Evolutionary conservation across 2,797 vertebrate genomes (phyloP).

Genomic region (Syngnathus rostellatus): DNA sequence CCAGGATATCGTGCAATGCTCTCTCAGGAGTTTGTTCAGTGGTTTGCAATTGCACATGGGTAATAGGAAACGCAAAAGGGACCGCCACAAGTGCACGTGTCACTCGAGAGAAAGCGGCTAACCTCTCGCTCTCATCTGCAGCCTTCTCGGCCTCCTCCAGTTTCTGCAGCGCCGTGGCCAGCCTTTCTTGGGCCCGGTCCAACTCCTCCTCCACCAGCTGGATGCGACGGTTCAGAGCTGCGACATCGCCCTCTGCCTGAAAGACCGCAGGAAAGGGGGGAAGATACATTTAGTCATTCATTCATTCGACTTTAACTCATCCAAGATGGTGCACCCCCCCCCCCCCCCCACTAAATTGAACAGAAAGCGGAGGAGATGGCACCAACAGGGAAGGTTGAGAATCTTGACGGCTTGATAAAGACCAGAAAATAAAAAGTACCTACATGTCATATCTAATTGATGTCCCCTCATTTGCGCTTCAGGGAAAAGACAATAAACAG

Average conservation of each 20-base stretch:
- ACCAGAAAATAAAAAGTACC: background rate
- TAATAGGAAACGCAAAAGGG: background rate
- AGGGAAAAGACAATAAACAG: constrained; percentile 44
- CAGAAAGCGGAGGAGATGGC: constrained; percentile 9
- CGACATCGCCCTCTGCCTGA: constrained; percentile 94
- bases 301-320: constrained; percentile 23
- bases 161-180: constrained; percentile 90
- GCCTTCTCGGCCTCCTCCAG: constrained; percentile 98
- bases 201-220: constrained; percentile 98
- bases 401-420: background rate
- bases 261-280: constrained; percentile 1
- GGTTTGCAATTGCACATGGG: background rate
- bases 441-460: background rate
- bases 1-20: background rate
- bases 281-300: constrained; percentile 19
- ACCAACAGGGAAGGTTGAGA: background rate
- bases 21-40: background rate
- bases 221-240: constrained; percentile 91
- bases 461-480: constrained; percentile 27
- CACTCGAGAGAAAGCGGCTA: constrained; percentile 8
- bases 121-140: constrained; percentile 97
- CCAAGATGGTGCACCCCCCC: background rate
- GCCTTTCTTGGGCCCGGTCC: constrained; percentile 92
- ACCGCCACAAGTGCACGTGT: background rate
- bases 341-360: constrained; percentile 5